phyloP scores from a whole-genome alignment of 2,888 invertebrate genomes.

The Zeuzera pyrina region DNA sequence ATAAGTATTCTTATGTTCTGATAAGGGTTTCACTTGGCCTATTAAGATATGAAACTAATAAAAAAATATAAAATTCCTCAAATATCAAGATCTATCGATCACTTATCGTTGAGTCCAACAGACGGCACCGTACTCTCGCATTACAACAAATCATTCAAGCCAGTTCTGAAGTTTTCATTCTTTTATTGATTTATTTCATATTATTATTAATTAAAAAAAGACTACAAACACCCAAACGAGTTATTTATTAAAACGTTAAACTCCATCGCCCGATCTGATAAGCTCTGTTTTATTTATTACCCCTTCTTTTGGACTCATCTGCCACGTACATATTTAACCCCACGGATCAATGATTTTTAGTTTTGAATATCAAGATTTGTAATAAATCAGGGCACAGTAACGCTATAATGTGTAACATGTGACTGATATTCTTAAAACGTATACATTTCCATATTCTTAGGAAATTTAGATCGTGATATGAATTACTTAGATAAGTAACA shows the following conservation, averaged over 20 bases:
- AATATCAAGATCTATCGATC: too few relatives aligned
- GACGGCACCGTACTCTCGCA: slow-evolving; percentile 54
- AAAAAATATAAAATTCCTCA: too few relatives aligned
- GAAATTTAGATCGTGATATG: too few relatives aligned
- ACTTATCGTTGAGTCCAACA: slow-evolving; percentile 22
- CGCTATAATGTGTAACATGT: too few relatives aligned
- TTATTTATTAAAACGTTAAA: slow-evolving; percentile 60
- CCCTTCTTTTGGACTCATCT: slow-evolving; percentile 30
- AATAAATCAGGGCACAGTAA: slow-evolving; percentile 20
- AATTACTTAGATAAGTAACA: too few relatives aligned
- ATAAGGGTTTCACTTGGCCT: too few relatives aligned
- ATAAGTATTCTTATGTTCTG: too few relatives aligned
- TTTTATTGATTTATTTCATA: slow-evolving; percentile 69
- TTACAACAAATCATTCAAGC: slow-evolving; percentile 70
- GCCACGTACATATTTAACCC: slow-evolving; percentile 18
- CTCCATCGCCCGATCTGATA: slow-evolving; percentile 57
- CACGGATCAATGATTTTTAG: slow-evolving; percentile 16
- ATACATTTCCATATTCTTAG: too few relatives aligned
- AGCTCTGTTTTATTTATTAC: slow-evolving; percentile 42
- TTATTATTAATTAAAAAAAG: slow-evolving; percentile 65
- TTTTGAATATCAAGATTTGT: slow-evolving; percentile 16
- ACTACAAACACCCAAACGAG: slow-evolving; percentile 31
- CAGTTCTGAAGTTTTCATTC: slow-evolving; percentile 64
- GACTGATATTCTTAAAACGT: too few relatives aligned
- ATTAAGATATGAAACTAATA: too few relatives aligned